Conservation (phyloP, 2,888 invertebrate species). For the Myopa testacea region DNA sequence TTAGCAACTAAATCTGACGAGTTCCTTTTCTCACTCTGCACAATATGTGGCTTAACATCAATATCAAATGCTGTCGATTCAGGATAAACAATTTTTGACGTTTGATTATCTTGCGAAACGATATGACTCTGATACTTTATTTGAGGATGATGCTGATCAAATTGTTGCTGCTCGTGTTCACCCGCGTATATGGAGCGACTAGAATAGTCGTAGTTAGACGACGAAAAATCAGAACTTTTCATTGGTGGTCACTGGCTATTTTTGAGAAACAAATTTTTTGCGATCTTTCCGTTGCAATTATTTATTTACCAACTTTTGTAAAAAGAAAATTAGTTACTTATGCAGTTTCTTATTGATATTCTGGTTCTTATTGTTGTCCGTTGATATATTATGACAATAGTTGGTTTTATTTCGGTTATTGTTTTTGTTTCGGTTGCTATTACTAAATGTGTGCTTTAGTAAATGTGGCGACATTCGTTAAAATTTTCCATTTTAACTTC, state of each 20-base stretch:
- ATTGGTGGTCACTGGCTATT: conserved; percentile 56
- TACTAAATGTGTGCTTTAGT: background rate
- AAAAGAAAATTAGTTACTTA: too few species aligned
- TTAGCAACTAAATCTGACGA: conserved; percentile 45
- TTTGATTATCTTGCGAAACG: conserved; percentile 34
- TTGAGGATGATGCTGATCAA: conserved; percentile 23
- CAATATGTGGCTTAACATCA: conserved; percentile 26
- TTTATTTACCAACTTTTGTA: conserved; percentile 36
- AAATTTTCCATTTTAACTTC: conserved; percentile 22
- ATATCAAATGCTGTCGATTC: conserved; percentile 13
- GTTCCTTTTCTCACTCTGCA: conserved; percentile 32
- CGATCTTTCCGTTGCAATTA: conserved; percentile 47
- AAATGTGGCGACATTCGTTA: conserved; percentile 28
- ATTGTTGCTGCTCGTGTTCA: conserved; percentile 46
- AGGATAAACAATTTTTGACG: conserved; percentile 32
- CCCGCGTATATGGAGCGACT: conserved; percentile 56
- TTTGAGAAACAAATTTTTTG: conserved; percentile 55
- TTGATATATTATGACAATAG: conserved; percentile 24
- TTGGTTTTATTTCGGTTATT: conserved; percentile 31
- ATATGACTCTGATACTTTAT: conserved; percentile 1
- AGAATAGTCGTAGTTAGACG: conserved; percentile 65
- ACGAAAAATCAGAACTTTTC: conserved; percentile 63
- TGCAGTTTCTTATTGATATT: too few species aligned
- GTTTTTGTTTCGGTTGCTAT: conserved; percentile 30
- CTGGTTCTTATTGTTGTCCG: too few species aligned